These are phyloP conservation scores for Rhinichthys klamathensis DNA, from an alignment of 2,113 vertebrate genomes.

Conservation along the genomic window DNA sequence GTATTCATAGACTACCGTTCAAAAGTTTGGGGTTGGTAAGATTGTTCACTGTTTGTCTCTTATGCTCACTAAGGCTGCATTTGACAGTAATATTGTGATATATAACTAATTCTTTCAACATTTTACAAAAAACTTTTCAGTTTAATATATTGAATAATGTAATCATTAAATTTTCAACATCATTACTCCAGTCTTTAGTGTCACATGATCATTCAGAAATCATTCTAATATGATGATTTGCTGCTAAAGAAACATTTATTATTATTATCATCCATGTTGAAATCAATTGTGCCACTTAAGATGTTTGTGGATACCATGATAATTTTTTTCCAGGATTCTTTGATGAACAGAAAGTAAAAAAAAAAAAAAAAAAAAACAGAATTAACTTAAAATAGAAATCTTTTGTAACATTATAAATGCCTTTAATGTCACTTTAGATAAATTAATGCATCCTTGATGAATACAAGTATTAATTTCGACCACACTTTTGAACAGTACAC, in stretches of 20 bases:
- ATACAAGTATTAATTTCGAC: neutral
- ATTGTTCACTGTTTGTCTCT: neutral
- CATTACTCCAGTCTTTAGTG: neutral
- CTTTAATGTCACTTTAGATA: no score
- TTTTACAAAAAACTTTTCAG: neutral
- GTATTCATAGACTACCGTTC: neutral
- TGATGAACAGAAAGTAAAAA: no score
- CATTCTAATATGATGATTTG: no score
- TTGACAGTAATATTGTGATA: neutral
- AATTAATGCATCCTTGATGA: neutral
- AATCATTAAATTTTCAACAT: neutral
- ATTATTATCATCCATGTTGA: no score
- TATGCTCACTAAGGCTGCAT: neutral
- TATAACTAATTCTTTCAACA: neutral
- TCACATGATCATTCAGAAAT: neutral
- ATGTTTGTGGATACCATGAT: no score
- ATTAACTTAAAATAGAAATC: no score
- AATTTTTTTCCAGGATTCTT: no score
- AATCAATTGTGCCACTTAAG: no score
- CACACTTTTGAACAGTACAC: neutral
- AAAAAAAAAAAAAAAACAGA: no score
- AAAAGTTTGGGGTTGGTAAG: neutral
- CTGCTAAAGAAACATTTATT: no score
- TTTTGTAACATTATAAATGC: no score
- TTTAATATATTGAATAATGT: neutral